Conservation (phyloP, 2,113 vertebrate genomes). For the Apteryx owenii region DNA sequence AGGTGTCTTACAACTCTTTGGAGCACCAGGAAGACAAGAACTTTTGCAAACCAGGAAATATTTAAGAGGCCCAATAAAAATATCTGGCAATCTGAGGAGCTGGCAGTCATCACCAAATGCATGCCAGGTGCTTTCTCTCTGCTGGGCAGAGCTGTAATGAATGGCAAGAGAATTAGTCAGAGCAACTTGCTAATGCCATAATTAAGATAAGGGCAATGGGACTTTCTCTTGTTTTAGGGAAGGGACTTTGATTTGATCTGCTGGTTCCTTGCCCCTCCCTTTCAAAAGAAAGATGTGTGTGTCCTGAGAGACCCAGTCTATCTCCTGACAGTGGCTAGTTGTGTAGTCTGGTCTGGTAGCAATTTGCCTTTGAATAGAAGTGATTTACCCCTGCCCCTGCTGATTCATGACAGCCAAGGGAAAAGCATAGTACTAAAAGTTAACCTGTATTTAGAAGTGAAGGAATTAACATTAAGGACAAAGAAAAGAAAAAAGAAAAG, state of each 20-base stretch:
- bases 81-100: neutral
- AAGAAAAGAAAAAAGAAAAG: neutral
- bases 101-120: neutral
- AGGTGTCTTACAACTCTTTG: neutral
- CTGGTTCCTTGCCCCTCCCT: neutral
- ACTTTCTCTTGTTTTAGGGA: neutral
- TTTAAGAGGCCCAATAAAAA: neutral
- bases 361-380: neutral
- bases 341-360: neutral
- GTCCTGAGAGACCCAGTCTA: neutral
- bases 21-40: neutral
- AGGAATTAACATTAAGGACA: neutral
- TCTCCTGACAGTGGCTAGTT: neutral
- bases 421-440: neutral
- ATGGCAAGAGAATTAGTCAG: neutral
- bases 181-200: neutral
- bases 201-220: neutral
- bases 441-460: neutral
- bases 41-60: neutral
- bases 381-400: neutral
- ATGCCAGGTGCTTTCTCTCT: neutral
- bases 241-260: neutral
- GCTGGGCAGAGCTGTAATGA: neutral
- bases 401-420: neutral
- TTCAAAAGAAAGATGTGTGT: neutral